Evolutionary conservation across 1,140 invertebrate genomes (phyloP).

Genomic region (Drosophila willistoni): DNA sequence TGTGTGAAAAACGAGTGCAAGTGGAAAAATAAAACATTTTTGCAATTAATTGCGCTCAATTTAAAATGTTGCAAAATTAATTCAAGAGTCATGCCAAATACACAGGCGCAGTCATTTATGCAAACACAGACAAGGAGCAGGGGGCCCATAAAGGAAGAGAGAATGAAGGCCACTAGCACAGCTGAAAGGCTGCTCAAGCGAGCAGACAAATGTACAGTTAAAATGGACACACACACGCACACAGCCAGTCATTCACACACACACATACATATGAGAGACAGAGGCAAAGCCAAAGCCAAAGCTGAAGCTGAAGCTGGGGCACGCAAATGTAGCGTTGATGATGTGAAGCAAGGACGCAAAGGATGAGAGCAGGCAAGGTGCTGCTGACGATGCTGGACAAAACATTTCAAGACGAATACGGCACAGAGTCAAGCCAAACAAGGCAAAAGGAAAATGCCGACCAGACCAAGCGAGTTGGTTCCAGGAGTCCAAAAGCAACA

Average conservation of each 20-base stretch:
- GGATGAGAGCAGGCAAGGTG: conserved; percentile 52
- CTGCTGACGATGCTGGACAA: conserved; percentile 33
- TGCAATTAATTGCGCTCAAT: conserved; percentile 83
- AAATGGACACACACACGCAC: conserved; percentile 49
- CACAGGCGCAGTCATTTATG: conserved; percentile 81
- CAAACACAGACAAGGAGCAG: conserved; percentile 54
- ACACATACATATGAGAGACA: conserved; percentile 32
- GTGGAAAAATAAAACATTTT: conserved; percentile 82
- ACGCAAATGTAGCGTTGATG: conserved; percentile 78
- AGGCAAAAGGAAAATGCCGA: conserved; percentile 45
- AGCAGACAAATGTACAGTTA: conserved; percentile 75
- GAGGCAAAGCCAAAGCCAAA: conserved; percentile 11
- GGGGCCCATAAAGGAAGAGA: not conserved
- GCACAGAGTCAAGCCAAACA: conserved; percentile 41
- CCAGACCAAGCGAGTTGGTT: conserved; percentile 8
- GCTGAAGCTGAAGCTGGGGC: conserved; percentile 15
- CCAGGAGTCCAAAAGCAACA: conserved; percentile 12
- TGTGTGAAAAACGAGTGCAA: conserved; percentile 67
- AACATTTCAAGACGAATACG: conserved; percentile 48
- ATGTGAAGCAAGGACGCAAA: conserved; percentile 16
- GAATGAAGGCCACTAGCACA: conserved; percentile 46
- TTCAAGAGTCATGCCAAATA: conserved; percentile 82
- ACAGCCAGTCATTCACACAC: conserved; percentile 16
- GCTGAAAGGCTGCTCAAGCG: conserved; percentile 77
- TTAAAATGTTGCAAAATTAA: conserved; percentile 83